These are phyloP conservation scores for Notechis scutatus DNA, from an alignment of 2,113 vertebrate genomes.

Conservation along the genomic window DNA sequence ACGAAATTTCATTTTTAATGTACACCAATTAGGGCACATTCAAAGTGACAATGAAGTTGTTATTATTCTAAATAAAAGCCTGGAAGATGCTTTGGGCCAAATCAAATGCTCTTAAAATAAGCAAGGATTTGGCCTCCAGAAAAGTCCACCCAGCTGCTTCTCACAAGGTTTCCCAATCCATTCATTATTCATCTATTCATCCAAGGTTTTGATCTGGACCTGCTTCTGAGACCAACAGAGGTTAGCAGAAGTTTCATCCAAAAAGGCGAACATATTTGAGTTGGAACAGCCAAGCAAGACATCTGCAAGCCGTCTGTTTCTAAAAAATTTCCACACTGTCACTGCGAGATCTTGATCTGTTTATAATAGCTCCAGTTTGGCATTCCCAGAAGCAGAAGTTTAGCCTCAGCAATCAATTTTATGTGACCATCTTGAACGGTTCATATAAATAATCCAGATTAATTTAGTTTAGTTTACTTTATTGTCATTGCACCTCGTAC, in stretches of 20 bases:
- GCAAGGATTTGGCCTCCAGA: not conserved
- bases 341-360: not conserved
- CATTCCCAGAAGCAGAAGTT: not conserved
- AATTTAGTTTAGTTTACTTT: too few relatives aligned
- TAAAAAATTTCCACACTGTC: too few relatives aligned
- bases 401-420: not conserved
- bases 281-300: not conserved
- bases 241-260: constrained; percentile 13
- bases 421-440: not conserved
- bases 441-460: not conserved
- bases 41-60: too few relatives aligned
- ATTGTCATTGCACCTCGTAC: too few relatives aligned
- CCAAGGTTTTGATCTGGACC: not conserved
- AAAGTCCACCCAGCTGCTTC: not conserved
- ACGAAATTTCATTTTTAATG: too few relatives aligned
- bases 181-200: not conserved
- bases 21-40: too few relatives aligned
- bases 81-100: not conserved
- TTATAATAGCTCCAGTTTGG: not conserved
- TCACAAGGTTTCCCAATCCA: not conserved
- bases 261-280: constrained; percentile 23
- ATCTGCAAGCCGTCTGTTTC: not conserved
- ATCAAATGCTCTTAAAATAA: not conserved
- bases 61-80: too few relatives aligned
- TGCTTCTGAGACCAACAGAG: constrained; percentile 47